phyloP scores from a whole-genome alignment of 2,888 invertebrate species.

The Papilio elwesi region DNA sequence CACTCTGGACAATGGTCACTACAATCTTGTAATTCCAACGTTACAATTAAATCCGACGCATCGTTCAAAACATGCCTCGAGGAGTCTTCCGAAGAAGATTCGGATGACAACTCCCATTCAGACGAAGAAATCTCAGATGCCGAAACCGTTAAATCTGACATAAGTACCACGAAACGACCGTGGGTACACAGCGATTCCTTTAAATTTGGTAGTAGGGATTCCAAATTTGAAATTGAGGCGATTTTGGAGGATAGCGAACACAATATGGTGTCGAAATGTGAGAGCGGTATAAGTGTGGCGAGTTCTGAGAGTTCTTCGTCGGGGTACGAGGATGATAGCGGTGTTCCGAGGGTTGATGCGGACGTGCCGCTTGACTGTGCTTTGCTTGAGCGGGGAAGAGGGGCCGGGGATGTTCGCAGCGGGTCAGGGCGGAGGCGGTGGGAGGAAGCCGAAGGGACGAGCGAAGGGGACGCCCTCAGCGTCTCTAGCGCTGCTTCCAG shows the following conservation, averaged over 20 bases:
- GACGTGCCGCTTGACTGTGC: constrained; percentile 73
- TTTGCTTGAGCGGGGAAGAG: constrained; percentile 81
- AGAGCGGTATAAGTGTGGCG: constrained; percentile 73
- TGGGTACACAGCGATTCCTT: constrained; percentile 80
- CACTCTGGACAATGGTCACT: constrained; percentile 77
- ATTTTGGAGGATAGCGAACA: constrained; percentile 60
- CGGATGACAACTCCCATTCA: constrained; percentile 73
- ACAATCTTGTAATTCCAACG: constrained; percentile 74
- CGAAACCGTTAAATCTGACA: constrained; percentile 75
- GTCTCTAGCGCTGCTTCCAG: constrained; percentile 79
- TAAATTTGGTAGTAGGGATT: constrained; percentile 63
- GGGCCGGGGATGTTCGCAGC: constrained; percentile 80
- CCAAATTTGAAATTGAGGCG: constrained; percentile 59
- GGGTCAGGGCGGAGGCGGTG: constrained; percentile 80
- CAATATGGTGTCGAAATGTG: constrained; percentile 64
- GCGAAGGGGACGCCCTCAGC: constrained; percentile 79
- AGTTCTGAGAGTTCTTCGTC: constrained; percentile 72
- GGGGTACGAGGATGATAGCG: constrained; percentile 70
- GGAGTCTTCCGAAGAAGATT: constrained; percentile 73
- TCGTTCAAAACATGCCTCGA: constrained; percentile 75
- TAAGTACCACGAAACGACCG: constrained; percentile 71
- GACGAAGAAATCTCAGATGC: constrained; percentile 75
- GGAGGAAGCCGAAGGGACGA: constrained; percentile 76
- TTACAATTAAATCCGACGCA: constrained; percentile 71
- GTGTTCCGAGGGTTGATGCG: constrained; percentile 70